Percentiles rank a stretch among this genome's conserved stretches.
Evolutionary conservation across 2,888 invertebrate species (phyloP).

Genomic region (Polyommatus icarus): DNA sequence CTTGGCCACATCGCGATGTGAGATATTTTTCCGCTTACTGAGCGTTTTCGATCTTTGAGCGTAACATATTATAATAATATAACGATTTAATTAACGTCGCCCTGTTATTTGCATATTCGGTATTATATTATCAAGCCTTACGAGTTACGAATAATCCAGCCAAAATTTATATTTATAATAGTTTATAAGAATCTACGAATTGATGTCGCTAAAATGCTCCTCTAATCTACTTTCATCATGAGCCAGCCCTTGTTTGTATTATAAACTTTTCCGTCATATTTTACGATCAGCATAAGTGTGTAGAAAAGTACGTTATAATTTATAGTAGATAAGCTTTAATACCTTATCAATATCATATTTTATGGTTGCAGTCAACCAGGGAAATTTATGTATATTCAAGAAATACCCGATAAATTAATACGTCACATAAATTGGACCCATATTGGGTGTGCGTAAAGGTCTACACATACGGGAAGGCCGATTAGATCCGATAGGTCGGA

Average conservation of each 20-base stretch:
- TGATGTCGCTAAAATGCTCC: background rate
- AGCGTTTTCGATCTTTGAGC: too few relatives aligned
- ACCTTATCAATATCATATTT: background rate
- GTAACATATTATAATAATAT: too few relatives aligned
- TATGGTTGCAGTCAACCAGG: background rate
- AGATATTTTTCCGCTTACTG: too few relatives aligned
- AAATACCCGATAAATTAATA: background rate
- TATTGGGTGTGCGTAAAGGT: background rate
- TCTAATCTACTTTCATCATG: background rate
- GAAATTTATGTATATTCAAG: background rate
- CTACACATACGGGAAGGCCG: background rate
- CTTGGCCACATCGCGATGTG: too few relatives aligned
- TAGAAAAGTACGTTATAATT: background rate
- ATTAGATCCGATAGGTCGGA: background rate
- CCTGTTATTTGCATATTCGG: too few relatives aligned
- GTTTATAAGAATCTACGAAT: too few relatives aligned
- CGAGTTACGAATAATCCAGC: too few relatives aligned
- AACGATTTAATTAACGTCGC: too few relatives aligned
- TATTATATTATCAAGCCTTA: too few relatives aligned
- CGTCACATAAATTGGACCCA: background rate
- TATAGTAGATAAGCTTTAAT: background rate
- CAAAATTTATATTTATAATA: too few relatives aligned
- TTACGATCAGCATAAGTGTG: background rate
- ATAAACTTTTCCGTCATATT: background rate
- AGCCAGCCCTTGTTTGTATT: background rate